These are phyloP conservation scores for Tribolium castaneum DNA, from an alignment of 1,140 invertebrate species.

Conservation along the genomic window DNA sequence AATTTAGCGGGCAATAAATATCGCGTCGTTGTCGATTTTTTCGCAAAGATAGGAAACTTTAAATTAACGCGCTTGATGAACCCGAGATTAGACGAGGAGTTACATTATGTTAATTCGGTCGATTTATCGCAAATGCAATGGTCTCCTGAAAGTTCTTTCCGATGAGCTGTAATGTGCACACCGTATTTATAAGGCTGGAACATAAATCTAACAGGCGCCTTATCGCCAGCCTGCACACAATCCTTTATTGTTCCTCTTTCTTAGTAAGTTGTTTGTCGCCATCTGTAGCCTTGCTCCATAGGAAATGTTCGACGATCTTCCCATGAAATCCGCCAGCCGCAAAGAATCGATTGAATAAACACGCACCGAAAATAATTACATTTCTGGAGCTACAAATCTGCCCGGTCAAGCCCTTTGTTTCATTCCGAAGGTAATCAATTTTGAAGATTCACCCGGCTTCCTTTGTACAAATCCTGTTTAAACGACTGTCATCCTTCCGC, in stretches of 20 bases:
- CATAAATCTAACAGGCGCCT: constrained; percentile 34
- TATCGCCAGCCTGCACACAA: constrained; percentile 36
- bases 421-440: background rate
- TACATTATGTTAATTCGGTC: constrained; percentile 13
- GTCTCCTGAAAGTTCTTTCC: constrained; percentile 20
- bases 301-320: constrained; percentile 22
- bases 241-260: constrained; percentile 36
- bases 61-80: background rate
- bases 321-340: constrained; percentile 2
- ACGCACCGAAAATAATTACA: background rate
- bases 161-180: constrained; percentile 33
- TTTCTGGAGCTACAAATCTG: background rate
- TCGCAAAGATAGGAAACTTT: background rate
- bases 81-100: background rate
- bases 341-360: constrained; percentile 10
- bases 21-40: constrained; percentile 1
- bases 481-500: background rate
- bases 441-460: background rate
- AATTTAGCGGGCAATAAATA: constrained; percentile 22
- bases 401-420: background rate
- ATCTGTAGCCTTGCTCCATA: constrained; percentile 29
- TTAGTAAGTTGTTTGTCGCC: constrained; percentile 40
- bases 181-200: constrained; percentile 25
- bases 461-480: background rate
- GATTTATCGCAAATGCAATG: constrained; percentile 4